Percentiles rank a stretch among this genome's conserved stretches.
Conservation (phyloP, 2,888 invertebrate genomes). For the Cabera pusaria region DNA sequence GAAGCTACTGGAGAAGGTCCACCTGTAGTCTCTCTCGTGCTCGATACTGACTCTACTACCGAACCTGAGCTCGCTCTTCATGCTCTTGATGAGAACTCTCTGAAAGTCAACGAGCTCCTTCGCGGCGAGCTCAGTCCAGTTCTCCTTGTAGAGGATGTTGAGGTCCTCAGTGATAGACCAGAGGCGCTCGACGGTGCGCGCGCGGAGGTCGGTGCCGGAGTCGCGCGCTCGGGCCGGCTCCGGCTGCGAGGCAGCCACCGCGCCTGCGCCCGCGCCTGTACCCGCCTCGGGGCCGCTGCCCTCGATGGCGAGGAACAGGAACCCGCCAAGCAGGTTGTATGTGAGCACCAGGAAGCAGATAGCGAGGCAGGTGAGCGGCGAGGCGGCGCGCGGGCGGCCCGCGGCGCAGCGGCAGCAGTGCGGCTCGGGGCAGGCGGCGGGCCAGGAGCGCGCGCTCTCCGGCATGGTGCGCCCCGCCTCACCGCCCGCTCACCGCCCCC, state of each 20-base stretch:
- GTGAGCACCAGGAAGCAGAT: constrained; percentile 93
- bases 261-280: constrained; percentile 81
- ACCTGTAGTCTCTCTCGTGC: constrained; percentile 85
- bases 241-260: constrained; percentile 86
- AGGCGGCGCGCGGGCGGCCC: constrained; percentile 60
- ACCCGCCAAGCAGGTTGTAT: constrained; percentile 96
- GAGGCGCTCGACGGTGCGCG: constrained; percentile 89
- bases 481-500: too few relatives aligned
- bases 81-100: constrained; percentile 82
- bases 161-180: constrained; percentile 94
- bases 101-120: constrained; percentile 94
- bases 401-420: constrained; percentile 78
- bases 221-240: constrained; percentile 81
- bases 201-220: constrained; percentile 83
- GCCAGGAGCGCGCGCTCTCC: too few relatives aligned
- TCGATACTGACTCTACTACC: constrained; percentile 52
- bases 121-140: constrained; percentile 95
- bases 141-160: constrained; percentile 94
- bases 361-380: constrained; percentile 91
- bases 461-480: too few relatives aligned
- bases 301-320: constrained; percentile 94
- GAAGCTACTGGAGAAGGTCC: constrained; percentile 96
- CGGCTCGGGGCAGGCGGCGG: too few relatives aligned
- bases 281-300: constrained; percentile 87
- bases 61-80: constrained; percentile 60